Evolutionary conservation across 1,140 invertebrate species (phyloP), one percentile per base, ranked within the genome.

Genomic region (Plectrocnemia conspersa): DNA sequence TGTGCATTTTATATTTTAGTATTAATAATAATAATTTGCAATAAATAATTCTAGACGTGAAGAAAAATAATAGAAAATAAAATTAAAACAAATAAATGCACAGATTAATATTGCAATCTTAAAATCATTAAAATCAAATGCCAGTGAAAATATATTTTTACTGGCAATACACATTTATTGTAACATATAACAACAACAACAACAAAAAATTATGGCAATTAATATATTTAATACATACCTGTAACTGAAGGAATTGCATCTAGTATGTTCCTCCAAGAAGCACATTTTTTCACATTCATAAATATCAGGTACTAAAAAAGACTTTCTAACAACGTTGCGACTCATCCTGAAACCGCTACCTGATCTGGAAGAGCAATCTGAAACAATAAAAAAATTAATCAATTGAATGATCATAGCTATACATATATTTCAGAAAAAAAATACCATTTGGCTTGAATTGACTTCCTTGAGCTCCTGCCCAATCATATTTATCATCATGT

Each of bases 271-370:
- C 66, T 88, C 84, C n/a, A 76, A 76, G 23, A 80, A 80, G 64
- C 88, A 90, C 13, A 85, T 71, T 0, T 77, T 70, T 63, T 89
- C 86, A 67, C 87, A 90, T 21, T 86, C 83, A 13, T 85, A 81
- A 9, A 89, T 74, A 21, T 80, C 82, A 1, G 79, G 75, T 1
- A 84, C 82, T 3, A 78, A 67, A 19, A 79, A 76, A 1, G 83
- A 81, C 40, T 83, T 78, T 40, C 81, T 76, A 1, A 88, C 76
- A 1, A 83, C 78, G 0, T 75, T 75, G 58, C 82, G 77, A 22
- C 81, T 75, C 19, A 90, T 65, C 15, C 84, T 79, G 69, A 88
- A 88, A 0, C 87, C 87, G 3, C 83, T 79, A 29, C 82, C 79
- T 1, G 80, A 78, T 64, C 85, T 79, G 1, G 85, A 78, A 2